Conservation (phyloP, 2,113 vertebrate genomes). For the Odontesthes bonariensis region DNA sequence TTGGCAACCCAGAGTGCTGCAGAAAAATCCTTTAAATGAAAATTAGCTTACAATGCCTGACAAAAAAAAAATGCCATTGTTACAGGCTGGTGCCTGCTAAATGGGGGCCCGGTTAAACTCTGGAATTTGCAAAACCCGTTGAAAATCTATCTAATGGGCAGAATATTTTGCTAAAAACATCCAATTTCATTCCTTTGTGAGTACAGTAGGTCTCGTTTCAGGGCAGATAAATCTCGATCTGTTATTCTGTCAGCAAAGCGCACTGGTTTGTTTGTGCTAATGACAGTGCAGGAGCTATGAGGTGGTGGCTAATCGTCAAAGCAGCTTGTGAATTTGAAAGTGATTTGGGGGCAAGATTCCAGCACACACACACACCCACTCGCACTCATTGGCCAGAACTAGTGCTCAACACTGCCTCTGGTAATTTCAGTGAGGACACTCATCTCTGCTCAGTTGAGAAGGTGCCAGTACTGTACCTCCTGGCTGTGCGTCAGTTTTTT, state of each 20-base stretch:
- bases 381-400: conserved; percentile 38
- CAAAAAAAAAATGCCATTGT: conserved; percentile 53
- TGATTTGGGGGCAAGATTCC: conserved; percentile 65
- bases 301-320: conserved; percentile 62
- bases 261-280: conserved; percentile 64
- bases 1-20: conserved; percentile 53
- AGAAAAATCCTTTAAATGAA: conserved; percentile 39
- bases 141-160: conserved; percentile 44
- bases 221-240: conserved; percentile 44
- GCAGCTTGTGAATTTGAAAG: conserved; percentile 65
- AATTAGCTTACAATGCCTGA: conserved; percentile 51
- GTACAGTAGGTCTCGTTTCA: not conserved
- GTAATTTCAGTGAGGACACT: not conserved
- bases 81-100: conserved; percentile 32
- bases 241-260: conserved; percentile 44
- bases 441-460: conserved; percentile 30
- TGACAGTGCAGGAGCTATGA: conserved; percentile 54
- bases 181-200: no score
- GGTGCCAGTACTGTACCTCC: conserved; percentile 4
- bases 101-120: conserved; percentile 28
- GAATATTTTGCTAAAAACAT: not conserved
- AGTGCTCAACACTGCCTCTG: no score
- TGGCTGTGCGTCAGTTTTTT: conserved; percentile 12
- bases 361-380: conserved; percentile 51
- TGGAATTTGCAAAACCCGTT: conserved; percentile 43